phyloP scores from a whole-genome alignment of 2,113 vertebrate species.

The Neopipo cinnamomea region DNA sequence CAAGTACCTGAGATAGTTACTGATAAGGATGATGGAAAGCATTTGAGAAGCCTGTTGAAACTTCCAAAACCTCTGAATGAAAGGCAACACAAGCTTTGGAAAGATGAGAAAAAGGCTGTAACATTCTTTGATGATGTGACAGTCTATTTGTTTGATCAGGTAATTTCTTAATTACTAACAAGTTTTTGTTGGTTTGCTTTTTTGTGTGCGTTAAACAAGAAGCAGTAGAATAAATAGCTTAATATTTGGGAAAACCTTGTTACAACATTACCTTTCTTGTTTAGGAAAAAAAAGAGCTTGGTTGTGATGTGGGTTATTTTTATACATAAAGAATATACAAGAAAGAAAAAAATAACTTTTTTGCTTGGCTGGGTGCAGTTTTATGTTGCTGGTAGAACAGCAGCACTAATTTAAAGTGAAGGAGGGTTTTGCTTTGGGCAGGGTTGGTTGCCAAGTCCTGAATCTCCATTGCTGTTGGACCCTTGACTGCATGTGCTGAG shows the following conservation, averaged over 20 bases:
- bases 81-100: neutral
- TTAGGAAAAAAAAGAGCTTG: neutral
- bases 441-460: neutral
- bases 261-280: neutral
- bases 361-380: neutral
- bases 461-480: neutral
- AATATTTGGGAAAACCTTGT: neutral
- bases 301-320: neutral
- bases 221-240: neutral
- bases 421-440: neutral
- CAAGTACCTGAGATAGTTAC: conserved; percentile 85
- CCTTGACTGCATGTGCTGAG: neutral
- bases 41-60: conserved; percentile 90
- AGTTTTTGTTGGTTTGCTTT: neutral
- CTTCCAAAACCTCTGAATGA: conserved; percentile 18
- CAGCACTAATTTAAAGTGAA: neutral
- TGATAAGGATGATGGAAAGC: conserved; percentile 76
- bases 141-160: conserved; percentile 97
- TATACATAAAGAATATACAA: neutral
- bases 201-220: neutral
- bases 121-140: conserved; percentile 97
- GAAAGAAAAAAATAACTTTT: neutral
- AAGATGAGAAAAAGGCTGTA: conserved; percentile 82
- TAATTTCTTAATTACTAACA: conserved; percentile 37
- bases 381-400: neutral